Evolutionary conservation across 1,140 invertebrate species (phyloP), one percentile per base, ranked within the genome.

Genomic region (Drosophila ficusphila): DNA sequence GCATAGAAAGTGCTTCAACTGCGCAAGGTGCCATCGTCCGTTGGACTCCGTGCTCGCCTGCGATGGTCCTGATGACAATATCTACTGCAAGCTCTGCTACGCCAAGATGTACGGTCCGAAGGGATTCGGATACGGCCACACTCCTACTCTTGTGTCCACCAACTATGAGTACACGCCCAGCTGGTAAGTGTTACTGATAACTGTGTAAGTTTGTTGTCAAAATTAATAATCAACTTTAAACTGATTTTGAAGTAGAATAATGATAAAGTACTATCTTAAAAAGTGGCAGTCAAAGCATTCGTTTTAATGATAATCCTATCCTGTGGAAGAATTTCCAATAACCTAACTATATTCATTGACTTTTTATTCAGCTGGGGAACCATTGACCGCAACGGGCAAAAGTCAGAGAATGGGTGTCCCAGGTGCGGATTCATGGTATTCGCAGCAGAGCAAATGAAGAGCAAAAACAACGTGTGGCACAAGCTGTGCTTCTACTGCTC

Each of bases 1-100:
- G 97, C 97, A 98, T 92, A 97, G 97, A 92, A 96, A 95, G 88
- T 98, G 97, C 92, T 98, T 97, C 94, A 97, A 95, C 92, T 98
- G 97, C 82, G 94, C 94, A 51, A 95, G 97, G 90, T 99, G 98
- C 91, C 96, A 97, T 86, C 95, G 98, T 71, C 96, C 98, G 29
- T 92, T 99, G 64, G 98, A 99, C 91, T 99, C 98, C 0, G 96
- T 97, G 93, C 92, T 97, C 42, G 96, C 96, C 39, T 97, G 96
- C 83, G 97, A 98, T 85, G 96, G 96, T 2, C 97, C 97, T 38
- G 96, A 97, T 91, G 95, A 94, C 85, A 96, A 98, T 90, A 95
- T 97, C 85, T 97, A 97, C 91, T 97, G 97, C 92, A 95, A 95
- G 76, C 94, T 96, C 31, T 98, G 97, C 91, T 98, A 98, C 89